These are phyloP conservation scores for Albula goreensis DNA, from an alignment of 2,113 vertebrate species.

Conservation along the genomic window DNA sequence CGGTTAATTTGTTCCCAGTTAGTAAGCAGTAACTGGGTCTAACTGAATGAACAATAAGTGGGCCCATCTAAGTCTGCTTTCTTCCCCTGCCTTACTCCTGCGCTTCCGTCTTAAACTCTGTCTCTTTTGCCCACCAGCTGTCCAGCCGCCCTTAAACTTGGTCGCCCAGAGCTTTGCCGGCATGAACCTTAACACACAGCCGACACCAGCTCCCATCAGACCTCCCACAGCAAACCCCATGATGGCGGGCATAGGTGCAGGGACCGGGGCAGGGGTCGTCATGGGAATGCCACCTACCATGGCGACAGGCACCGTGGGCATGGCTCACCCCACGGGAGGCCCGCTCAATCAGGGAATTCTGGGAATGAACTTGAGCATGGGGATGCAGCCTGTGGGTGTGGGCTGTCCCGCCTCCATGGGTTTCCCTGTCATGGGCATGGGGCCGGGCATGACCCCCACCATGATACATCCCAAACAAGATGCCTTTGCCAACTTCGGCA, in stretches of 20 bases:
- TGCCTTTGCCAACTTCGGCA: slow-evolving; percentile 97
- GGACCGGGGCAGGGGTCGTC: slow-evolving; percentile 59
- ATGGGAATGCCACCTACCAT: slow-evolving; percentile 79
- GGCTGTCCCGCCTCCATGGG: slow-evolving; percentile 70
- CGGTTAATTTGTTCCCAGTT: too few species aligned
- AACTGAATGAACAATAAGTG: background rate
- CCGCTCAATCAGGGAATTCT: slow-evolving; percentile 82
- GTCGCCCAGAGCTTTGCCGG: slow-evolving; percentile 87
- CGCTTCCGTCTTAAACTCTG: background rate
- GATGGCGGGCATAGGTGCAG: slow-evolving; percentile 55
- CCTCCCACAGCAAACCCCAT: slow-evolving; percentile 67
- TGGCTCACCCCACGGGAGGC: slow-evolving; percentile 45
- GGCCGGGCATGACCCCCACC: slow-evolving; percentile 65
- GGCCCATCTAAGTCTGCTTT: background rate
- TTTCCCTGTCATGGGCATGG: slow-evolving; percentile 75
- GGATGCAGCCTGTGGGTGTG: slow-evolving; percentile 70
- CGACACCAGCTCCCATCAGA: slow-evolving; percentile 64
- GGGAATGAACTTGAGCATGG: slow-evolving; percentile 79
- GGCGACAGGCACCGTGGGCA: slow-evolving; percentile 77
- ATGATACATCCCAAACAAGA: slow-evolving; percentile 91
- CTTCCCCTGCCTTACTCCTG: background rate
- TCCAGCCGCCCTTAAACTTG: slow-evolving; percentile 83
- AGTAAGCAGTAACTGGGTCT: too few species aligned
- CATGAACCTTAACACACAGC: slow-evolving; percentile 81
- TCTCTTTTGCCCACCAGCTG: slow-evolving; percentile 57